phyloP scores from a whole-genome alignment of 2,797 vertebrate genomes.

The Eurystomus glaucurus region DNA sequence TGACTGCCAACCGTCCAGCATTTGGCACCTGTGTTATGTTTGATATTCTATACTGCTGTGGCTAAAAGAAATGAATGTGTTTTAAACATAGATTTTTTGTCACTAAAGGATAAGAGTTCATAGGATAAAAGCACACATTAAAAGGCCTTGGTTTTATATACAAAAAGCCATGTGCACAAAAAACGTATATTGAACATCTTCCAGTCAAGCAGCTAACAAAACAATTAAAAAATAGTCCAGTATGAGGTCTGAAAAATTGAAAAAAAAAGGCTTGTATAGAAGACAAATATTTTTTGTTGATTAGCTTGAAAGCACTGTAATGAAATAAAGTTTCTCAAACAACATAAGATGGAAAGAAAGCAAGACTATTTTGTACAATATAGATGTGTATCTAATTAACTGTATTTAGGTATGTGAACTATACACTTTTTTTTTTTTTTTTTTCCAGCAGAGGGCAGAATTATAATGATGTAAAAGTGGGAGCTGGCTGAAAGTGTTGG shows the following conservation, averaged over 20 bases:
- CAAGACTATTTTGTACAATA: background rate
- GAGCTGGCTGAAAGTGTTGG: background rate
- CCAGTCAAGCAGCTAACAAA: background rate
- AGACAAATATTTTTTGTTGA: background rate
- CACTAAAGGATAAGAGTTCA: background rate
- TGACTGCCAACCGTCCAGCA: no score
- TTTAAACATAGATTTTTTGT: background rate
- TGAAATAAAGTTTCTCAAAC: background rate
- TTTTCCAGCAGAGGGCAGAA: constrained; percentile 10
- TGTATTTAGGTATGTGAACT: background rate
- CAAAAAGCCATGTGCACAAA: background rate
- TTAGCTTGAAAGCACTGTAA: background rate
- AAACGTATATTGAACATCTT: background rate
- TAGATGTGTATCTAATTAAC: background rate
- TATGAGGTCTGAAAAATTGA: background rate
- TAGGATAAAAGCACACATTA: background rate
- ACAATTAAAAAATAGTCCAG: background rate
- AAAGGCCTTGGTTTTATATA: background rate
- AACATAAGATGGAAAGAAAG: rapidly evolving
- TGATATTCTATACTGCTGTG: background rate
- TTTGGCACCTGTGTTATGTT: background rate
- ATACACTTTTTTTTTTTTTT: background rate
- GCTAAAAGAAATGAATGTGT: background rate
- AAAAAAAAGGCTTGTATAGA: background rate
- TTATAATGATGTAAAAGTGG: rapidly evolving